Conservation (phyloP, 92 coral and sea anemone species). For the Porites divaricata region DNA sequence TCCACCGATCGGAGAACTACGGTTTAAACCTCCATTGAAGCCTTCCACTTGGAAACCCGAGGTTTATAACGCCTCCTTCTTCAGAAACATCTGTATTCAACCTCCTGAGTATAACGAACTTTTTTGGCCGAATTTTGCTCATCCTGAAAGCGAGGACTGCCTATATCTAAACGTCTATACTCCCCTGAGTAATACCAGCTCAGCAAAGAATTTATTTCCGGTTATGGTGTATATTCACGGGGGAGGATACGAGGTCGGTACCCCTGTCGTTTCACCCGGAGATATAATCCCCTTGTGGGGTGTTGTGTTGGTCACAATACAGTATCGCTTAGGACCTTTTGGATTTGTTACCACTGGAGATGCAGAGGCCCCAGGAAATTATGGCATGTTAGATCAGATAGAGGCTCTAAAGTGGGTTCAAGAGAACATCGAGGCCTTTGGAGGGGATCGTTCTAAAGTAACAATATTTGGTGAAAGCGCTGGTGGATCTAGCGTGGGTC, state of each 20-base stretch:
- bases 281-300: slow-evolving; percentile 85
- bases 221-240: slow-evolving; percentile 94
- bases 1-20: slow-evolving; percentile 74
- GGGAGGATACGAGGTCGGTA: slow-evolving; percentile 89
- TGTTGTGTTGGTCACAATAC: slow-evolving; percentile 86
- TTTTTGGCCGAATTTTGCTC: slow-evolving; percentile 71
- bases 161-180: slow-evolving; percentile 77
- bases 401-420: slow-evolving; percentile 83
- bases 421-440: slow-evolving; percentile 71
- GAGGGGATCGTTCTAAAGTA: slow-evolving; percentile 78
- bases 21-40: slow-evolving; percentile 70
- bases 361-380: slow-evolving; percentile 76
- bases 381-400: slow-evolving; percentile 90
- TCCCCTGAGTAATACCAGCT: slow-evolving; percentile 30
- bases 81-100: slow-evolving; percentile 72
- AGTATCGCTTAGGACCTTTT: slow-evolving; percentile 84
- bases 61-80: slow-evolving; percentile 68
- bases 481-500: slow-evolving; percentile 89
- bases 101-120: slow-evolving; percentile 25
- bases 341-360: slow-evolving; percentile 87
- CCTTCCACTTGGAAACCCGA: slow-evolving; percentile 67
- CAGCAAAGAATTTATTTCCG: slow-evolving; percentile 33
- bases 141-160: slow-evolving; percentile 84
- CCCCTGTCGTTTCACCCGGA: slow-evolving; percentile 84
- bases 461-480: slow-evolving; percentile 95